Conservation (phyloP, 1,140 invertebrate species). For the Delia radicum region DNA sequence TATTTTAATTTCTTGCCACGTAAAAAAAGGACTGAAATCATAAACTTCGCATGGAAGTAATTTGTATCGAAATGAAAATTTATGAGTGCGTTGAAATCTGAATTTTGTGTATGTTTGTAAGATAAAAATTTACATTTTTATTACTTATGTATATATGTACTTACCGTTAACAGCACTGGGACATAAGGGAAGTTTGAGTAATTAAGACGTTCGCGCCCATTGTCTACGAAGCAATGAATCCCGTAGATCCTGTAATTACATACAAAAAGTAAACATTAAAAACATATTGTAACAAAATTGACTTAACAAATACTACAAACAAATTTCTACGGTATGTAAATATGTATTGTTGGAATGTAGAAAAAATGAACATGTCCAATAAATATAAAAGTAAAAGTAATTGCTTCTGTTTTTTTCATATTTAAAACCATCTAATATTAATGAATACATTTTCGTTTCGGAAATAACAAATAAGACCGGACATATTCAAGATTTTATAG, state of each 20-base stretch:
- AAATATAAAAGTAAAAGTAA: conserved; percentile 1
- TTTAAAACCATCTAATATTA: conserved; percentile 9
- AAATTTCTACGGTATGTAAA: neutral
- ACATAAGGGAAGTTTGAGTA: conserved; percentile 10
- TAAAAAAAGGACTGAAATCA: conserved; percentile 6
- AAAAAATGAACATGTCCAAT: neutral
- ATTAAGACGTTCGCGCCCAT: conserved; percentile 27
- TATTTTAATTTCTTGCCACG: conserved; percentile 15
- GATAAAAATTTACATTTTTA: conserved; percentile 23
- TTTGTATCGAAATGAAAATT: conserved; percentile 16
- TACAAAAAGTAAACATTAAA: neutral
- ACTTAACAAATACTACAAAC: neutral
- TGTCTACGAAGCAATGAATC: conserved; percentile 3
- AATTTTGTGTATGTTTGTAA: conserved; percentile 2
- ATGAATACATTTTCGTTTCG: conserved; percentile 19
- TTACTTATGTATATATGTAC: neutral
- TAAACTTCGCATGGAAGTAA: neutral
- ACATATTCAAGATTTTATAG: conserved; percentile 20
- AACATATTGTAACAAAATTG: conserved; percentile 7
- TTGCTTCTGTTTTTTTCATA: too few species aligned
- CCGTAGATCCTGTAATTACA: neutral
- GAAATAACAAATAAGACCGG: conserved; percentile 4
- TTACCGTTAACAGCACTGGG: neutral
- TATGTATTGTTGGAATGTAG: too few species aligned
- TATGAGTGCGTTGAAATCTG: conserved; percentile 18